These are phyloP conservation scores for Cylas formicarius DNA, from an alignment of 1,140 invertebrate genomes.

Conservation along the genomic window DNA sequence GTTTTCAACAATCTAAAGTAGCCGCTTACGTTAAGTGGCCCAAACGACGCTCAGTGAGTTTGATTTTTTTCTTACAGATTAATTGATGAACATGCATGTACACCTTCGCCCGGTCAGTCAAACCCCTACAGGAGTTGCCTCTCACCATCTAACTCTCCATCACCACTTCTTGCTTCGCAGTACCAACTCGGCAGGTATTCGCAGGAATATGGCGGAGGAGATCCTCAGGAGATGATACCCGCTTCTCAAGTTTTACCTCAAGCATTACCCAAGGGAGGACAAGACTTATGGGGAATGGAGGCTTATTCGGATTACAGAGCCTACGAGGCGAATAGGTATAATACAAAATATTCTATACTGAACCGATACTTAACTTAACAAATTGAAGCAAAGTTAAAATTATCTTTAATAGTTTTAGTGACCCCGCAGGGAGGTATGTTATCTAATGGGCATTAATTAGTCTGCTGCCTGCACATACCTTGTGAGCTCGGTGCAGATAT, in stretches of 20 bases:
- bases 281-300: slow-evolving; percentile 33
- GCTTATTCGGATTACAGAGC: slow-evolving; percentile 33
- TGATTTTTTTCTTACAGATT: slow-evolving; percentile 34
- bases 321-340: slow-evolving; percentile 24
- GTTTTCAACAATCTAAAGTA: too few relatives aligned
- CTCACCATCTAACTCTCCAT: slow-evolving; percentile 40
- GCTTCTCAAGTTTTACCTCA: slow-evolving; percentile 36
- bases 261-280: slow-evolving; percentile 32
- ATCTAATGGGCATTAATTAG: too few relatives aligned
- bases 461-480: too few relatives aligned
- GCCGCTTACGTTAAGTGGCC: too few relatives aligned
- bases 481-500: too few relatives aligned
- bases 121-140: slow-evolving; percentile 38
- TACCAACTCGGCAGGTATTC: slow-evolving; percentile 31
- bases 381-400: too few relatives aligned
- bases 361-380: not conserved
- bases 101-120: slow-evolving; percentile 34
- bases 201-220: slow-evolving; percentile 26
- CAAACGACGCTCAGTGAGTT: too few relatives aligned
- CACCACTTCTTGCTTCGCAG: slow-evolving; percentile 36
- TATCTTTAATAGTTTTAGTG: too few relatives aligned
- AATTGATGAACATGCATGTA: slow-evolving; percentile 36
- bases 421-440: too few relatives aligned
- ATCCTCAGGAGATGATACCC: slow-evolving; percentile 33
- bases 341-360: not conserved